Evolutionary conservation across 2,113 vertebrate genomes (phyloP).

Genomic region (Eupsittula cactorum): DNA sequence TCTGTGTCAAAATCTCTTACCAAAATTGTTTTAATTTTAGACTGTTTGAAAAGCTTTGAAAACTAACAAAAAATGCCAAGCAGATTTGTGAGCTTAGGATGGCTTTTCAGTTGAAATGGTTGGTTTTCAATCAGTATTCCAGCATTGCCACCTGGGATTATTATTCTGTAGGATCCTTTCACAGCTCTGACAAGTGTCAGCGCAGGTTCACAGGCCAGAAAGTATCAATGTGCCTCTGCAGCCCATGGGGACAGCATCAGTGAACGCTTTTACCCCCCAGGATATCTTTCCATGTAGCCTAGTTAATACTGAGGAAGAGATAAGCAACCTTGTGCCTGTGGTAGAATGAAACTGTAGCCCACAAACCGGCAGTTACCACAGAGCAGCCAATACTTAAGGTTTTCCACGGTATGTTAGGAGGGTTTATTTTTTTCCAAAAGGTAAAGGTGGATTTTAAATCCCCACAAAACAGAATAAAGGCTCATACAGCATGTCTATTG

Average conservation of each 20-base stretch:
- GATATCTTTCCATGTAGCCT: not conserved
- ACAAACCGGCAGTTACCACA: not conserved
- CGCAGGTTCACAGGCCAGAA: not conserved
- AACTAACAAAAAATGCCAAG: not conserved
- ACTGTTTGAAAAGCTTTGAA: not conserved
- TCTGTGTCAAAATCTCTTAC: not conserved
- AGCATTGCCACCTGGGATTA: not conserved
- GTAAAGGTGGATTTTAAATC: not conserved
- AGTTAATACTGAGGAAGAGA: not conserved
- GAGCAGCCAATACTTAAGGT: not conserved
- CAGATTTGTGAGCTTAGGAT: not conserved
- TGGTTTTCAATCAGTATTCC: not conserved
- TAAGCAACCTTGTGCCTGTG: not conserved
- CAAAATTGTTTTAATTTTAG: not conserved
- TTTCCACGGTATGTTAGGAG: not conserved
- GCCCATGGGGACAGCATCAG: not conserved
- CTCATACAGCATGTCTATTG: not conserved
- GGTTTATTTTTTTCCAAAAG: not conserved
- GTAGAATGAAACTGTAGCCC: not conserved
- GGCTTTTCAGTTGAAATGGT: not conserved
- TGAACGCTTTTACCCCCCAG: not conserved
- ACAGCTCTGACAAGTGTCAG: not conserved
- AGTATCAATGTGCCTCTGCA: not conserved
- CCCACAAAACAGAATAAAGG: not conserved
- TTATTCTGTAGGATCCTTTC: not conserved